Evolutionary conservation across 2,797 vertebrate genomes (phyloP), one percentile per base, ranked within the genome.

Genomic region (Botia kubotai): DNA sequence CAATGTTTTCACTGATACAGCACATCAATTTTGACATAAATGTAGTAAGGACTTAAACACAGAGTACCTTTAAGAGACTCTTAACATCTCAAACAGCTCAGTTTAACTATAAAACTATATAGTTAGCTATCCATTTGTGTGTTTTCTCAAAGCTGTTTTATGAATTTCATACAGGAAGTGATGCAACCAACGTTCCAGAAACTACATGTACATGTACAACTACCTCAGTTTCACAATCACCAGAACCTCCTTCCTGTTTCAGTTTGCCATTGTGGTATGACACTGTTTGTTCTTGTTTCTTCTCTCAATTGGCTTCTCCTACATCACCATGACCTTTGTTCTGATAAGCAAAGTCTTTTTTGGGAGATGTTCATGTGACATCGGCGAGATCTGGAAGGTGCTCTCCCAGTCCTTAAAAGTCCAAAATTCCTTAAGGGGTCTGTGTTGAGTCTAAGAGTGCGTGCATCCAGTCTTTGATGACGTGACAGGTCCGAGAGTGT

Each of bases 341-440:
- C 73, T 89, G 88, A 91, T 89, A 90, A 91, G 84, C 73, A 84
- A 85, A 80, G 46, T 73, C 85, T 88, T 87, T 85, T 83, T 63
- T 11, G 80, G 82, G 77, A 84, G 85, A 78, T 76, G 77, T 79
- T 78, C 74, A 80, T 66, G 60, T 82, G 26, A 23, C 67, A 72
- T 79, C 3, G 6, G 36, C 81, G 83, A 83, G 69, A 72, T 83
- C 75, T 81, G 84, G 76, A 82, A 88, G 83, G 77, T 81, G 82
- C 78, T 83, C 79, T 87, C 84, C 86, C 70, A 55, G 70, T 89
- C 86, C 77, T 57, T 58, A 72, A 55, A 57, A 60, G 82, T 84
- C 70, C 85, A 83, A 80, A 91, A 91, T 90, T 93, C 89, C 86
- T 91, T 79, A 77, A 80, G 70, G 46, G 65, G 52, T 75, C 53